Evolutionary conservation across 2,888 invertebrate genomes (phyloP), one percentile per base, ranked within the genome.

Genomic region (Himalopsyche tibetana): DNA sequence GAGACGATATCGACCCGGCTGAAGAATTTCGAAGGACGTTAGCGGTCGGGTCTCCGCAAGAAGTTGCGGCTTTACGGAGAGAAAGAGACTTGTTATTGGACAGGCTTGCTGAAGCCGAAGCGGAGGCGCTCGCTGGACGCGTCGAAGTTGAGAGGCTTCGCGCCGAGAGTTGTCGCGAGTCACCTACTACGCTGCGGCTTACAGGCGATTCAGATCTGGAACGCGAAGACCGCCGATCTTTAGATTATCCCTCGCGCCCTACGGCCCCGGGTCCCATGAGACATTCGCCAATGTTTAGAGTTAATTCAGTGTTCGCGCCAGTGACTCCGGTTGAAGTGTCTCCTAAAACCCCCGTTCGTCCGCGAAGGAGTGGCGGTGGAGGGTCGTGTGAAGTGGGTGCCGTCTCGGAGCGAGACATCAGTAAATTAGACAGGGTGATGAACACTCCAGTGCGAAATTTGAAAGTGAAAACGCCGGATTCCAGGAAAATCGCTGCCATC

Each of bases 401-500:
- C 81, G 86, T 82, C 84, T 83, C 82, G 85, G 83, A 80, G 15
- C 55, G 84, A 56, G 90, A 90, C 83, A 92, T 95, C 87, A 96
- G 96, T 87, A 94, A 95, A 80, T 93, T 96, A 87, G 96, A 96
- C 92, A 93, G 93, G 83, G 94, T 96, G 89, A 94, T 97, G 80
- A 95, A 95, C 89, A 95, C 95, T 74, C 95, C 95, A 36, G 91
- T 93, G 88, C 94, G 94, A 42, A 93, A 95, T 88, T 94, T 95
- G 88, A 94, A 94, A 90, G 94, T 95, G 88, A 92, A 94, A 89
- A 93, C 95, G 86, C 95, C 95, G 17, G 96, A 96, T 92, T 94
- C 95, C 86, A 95, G 93, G 90, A 97, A 97, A 92, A 95, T 97
- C 91, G 94, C 96, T 90, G 97, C 97, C 92, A 97, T 97, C 92